These are phyloP conservation scores for Cheumatopsyche charites DNA, from an alignment of 1,140 invertebrate species.

Conservation along the genomic window DNA sequence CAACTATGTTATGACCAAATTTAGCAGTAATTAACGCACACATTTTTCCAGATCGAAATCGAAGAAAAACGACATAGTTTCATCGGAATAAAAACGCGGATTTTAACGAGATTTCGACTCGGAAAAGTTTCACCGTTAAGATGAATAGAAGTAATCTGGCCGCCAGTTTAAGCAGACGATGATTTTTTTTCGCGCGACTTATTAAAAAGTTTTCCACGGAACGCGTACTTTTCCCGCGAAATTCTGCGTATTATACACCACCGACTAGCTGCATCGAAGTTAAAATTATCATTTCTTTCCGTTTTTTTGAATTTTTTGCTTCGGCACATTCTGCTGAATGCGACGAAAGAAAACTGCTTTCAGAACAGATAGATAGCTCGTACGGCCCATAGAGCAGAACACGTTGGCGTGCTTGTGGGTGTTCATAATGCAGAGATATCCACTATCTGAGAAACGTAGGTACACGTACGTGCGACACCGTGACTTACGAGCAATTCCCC, in stretches of 20 bases:
- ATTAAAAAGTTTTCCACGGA: conserved; percentile 5
- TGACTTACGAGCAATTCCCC: conserved; percentile 24
- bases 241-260: too few species aligned
- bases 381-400: too few species aligned
- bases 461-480: neutral
- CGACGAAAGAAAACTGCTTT: too few species aligned
- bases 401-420: neutral
- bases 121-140: conserved; percentile 3
- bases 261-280: too few species aligned
- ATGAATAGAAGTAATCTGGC: conserved; percentile 21
- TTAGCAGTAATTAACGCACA: too few species aligned
- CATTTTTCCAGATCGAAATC: neutral
- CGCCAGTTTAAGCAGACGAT: conserved; percentile 1
- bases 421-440: conserved; percentile 6
- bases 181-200: neutral
- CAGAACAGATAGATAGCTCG: too few species aligned
- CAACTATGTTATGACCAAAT: too few species aligned
- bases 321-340: too few species aligned
- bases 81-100: neutral
- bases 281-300: too few species aligned
- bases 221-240: too few species aligned
- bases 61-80: neutral
- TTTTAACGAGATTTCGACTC: conserved; percentile 19
- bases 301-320: too few species aligned
- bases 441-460: neutral